Conservation (phyloP, 2,888 invertebrate species). For the Ditula angustiorana region DNA sequence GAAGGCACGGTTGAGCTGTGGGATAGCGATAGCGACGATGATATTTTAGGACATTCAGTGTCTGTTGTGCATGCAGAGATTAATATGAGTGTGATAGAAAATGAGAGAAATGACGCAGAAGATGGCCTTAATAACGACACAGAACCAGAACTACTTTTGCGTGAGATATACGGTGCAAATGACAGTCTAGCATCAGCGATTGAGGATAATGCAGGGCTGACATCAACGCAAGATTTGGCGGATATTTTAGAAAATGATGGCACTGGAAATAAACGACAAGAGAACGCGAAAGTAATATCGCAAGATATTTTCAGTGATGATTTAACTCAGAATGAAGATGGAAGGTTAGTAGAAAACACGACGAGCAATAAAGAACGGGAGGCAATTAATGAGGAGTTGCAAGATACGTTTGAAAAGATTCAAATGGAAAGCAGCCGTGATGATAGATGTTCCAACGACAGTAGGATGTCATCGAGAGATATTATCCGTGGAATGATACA, state of each 20-base stretch:
- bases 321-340: background rate
- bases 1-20: background rate
- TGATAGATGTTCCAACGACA: background rate
- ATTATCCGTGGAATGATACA: background rate
- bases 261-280: background rate
- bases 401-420: background rate
- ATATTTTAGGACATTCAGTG: background rate
- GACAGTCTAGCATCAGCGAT: too few relatives aligned
- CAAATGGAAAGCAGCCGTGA: background rate
- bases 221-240: background rate
- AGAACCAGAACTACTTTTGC: background rate
- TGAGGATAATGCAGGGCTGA: too few relatives aligned
- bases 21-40: background rate
- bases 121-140: background rate
- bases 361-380: background rate
- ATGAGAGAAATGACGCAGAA: background rate
- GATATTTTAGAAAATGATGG: background rate
- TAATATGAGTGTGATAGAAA: background rate
- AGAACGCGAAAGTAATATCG: background rate
- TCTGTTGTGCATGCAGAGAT: background rate
- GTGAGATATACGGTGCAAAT: background rate
- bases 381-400: background rate
- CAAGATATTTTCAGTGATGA: background rate
- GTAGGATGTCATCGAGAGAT: background rate
- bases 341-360: background rate